Conservation (phyloP, 2,113 vertebrate genomes). For the Strix aluco region DNA sequence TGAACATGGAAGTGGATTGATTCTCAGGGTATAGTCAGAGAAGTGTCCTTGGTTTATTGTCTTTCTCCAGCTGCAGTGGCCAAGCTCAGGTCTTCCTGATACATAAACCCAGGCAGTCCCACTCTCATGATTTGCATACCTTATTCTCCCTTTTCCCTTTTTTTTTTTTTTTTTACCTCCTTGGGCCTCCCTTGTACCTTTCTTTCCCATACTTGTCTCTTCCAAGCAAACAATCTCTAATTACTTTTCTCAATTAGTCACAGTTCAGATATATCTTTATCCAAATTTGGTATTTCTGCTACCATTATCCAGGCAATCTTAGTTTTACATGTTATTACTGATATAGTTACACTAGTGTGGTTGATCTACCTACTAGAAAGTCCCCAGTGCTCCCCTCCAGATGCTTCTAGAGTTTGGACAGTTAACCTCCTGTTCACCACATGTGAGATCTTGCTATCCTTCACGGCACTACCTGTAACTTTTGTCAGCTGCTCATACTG, state of each 20-base stretch:
- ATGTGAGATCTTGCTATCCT: neutral
- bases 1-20: neutral
- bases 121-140: neutral
- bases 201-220: neutral
- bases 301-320: neutral
- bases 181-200: neutral
- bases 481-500: neutral
- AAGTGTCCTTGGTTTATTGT: neutral
- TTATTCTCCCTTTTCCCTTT: neutral
- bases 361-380: neutral
- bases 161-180: neutral
- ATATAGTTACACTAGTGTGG: neutral
- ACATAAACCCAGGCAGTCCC: neutral
- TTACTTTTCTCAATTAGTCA: neutral
- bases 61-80: neutral
- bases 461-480: neutral
- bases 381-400: fast-evolving
- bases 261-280: neutral
- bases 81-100: neutral
- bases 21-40: neutral
- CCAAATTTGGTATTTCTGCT: neutral
- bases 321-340: neutral
- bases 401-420: neutral
- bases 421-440: neutral
- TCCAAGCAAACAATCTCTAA: neutral